phyloP scores from a whole-genome alignment of 2,113 vertebrate genomes.

The Balaeniceps rex region DNA sequence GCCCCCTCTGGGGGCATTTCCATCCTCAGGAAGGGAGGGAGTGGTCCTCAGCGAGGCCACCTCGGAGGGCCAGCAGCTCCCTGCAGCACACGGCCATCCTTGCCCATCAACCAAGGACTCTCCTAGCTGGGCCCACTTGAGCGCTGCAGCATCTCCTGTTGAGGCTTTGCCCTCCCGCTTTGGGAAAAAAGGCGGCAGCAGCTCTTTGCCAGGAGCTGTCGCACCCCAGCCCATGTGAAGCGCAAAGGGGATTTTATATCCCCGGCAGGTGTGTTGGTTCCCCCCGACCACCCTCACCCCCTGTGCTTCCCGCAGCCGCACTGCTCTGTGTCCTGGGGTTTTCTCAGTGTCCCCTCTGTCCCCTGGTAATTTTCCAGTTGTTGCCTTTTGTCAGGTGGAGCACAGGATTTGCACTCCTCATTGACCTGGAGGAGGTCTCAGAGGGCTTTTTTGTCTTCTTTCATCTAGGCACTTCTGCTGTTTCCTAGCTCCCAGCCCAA shows the following conservation, averaged over 20 bases:
- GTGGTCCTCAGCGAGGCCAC: neutral
- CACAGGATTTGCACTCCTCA: fast-evolving
- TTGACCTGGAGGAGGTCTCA: neutral
- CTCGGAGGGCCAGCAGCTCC: neutral
- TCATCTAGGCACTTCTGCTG: neutral
- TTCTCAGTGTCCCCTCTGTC: neutral
- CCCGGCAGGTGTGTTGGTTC: neutral
- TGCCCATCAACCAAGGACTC: neutral
- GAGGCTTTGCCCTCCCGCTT: neutral
- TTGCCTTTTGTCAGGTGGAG: neutral
- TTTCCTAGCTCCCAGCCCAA: neutral
- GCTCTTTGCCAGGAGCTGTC: neutral
- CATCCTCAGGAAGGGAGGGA: neutral
- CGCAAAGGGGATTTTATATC: neutral
- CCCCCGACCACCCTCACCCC: fast-evolving
- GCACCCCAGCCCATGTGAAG: neutral
- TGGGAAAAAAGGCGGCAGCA: neutral
- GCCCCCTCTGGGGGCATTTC: neutral
- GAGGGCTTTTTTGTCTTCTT: neutral
- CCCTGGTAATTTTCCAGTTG: neutral
- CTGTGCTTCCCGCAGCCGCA: neutral
- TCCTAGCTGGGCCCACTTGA: neutral
- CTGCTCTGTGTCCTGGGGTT: neutral
- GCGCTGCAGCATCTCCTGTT: fast-evolving
- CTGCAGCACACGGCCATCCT: neutral